phyloP scores from a whole-genome alignment of 2,888 invertebrate genomes.

The Myopa testacea region DNA sequence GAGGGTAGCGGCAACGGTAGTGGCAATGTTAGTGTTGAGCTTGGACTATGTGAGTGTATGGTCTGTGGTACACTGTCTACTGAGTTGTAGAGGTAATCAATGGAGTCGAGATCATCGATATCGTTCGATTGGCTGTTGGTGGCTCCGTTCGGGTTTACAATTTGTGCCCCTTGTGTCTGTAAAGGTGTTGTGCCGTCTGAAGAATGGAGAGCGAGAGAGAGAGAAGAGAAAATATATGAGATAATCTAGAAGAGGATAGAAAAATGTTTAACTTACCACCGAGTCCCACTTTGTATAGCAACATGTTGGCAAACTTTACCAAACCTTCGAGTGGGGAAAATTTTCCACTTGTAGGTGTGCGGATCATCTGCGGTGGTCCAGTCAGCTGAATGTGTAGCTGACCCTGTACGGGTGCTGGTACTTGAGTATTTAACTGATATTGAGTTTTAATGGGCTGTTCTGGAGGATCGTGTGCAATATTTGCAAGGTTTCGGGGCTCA shows the following conservation, averaged over 20 bases:
- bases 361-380: not conserved
- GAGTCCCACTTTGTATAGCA: slow-evolving; percentile 45
- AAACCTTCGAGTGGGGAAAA: slow-evolving; percentile 44
- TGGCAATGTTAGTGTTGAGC: not conserved
- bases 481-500: not conserved
- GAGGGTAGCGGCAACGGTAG: not conserved
- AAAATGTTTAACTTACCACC: slow-evolving; percentile 43
- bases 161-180: slow-evolving; percentile 40
- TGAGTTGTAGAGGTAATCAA: slow-evolving; percentile 42
- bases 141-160: slow-evolving; percentile 31
- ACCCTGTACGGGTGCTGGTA: not conserved
- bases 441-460: not conserved
- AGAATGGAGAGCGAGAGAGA: not conserved
- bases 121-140: slow-evolving; percentile 6
- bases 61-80: not conserved
- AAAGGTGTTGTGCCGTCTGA: slow-evolving; percentile 34
- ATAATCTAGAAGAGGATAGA: not conserved
- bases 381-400: slow-evolving; percentile 3
- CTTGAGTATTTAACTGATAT: not conserved
- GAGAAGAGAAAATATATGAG: not conserved
- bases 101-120: slow-evolving; percentile 35
- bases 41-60: not conserved
- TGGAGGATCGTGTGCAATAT: not conserved
- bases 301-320: slow-evolving; percentile 47
- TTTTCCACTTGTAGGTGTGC: slow-evolving; percentile 24